Percentiles rank a stretch among this genome's conserved stretches.
Conservation (phyloP, 2,888 invertebrate genomes). For the Microctonus aethiopoides region DNA sequence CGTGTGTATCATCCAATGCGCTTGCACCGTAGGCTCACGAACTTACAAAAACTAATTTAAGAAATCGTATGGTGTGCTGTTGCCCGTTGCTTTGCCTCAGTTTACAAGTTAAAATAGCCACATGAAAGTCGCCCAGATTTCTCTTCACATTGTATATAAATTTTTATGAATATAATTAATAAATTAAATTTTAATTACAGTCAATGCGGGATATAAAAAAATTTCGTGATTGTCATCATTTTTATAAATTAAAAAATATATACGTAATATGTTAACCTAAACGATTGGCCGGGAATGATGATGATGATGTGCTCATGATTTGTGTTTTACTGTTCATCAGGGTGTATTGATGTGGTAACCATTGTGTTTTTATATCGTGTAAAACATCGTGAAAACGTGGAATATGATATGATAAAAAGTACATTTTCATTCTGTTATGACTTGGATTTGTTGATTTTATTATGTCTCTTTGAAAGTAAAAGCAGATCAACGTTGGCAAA, state of each 20-base stretch:
- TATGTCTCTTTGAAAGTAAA: conserved; percentile 31
- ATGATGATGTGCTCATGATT: neutral
- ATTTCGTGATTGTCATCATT: neutral
- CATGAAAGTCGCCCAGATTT: conserved; percentile 59
- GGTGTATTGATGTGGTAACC: neutral
- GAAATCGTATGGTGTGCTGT: conserved; percentile 57
- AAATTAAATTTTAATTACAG: neutral
- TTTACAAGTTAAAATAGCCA: conserved; percentile 64
- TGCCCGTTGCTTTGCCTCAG: conserved; percentile 60
- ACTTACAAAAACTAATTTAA: conserved; percentile 62
- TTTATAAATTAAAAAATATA: neutral
- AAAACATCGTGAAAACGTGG: neutral
- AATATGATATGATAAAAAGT: neutral
- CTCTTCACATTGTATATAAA: conserved; percentile 32
- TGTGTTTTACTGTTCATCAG: neutral
- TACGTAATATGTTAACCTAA: neutral
- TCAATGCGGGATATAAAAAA: neutral
- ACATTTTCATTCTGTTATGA: neutral
- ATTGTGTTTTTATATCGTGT: neutral
- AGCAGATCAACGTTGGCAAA: conserved; percentile 54
- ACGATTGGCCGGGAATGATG: no score
- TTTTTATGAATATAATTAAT: neutral
- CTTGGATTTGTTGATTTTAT: neutral
- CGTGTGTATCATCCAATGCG: conserved; percentile 47
- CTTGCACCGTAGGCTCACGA: conserved; percentile 53